These are phyloP conservation scores for Seriola aureovittata DNA, from an alignment of 2,113 vertebrate species.

Conservation along the genomic window DNA sequence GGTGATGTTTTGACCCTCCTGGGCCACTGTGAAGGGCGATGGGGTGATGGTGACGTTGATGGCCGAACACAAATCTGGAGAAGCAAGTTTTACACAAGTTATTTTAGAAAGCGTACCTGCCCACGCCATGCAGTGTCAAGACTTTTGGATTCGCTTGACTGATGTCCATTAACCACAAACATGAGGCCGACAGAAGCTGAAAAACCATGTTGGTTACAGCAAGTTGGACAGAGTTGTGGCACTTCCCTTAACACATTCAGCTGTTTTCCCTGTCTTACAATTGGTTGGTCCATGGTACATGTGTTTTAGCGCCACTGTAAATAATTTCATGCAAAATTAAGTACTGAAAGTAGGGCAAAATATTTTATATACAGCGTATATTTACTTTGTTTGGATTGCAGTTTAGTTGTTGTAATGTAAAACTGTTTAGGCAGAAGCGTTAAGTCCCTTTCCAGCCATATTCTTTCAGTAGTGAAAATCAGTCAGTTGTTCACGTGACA, in stretches of 20 bases:
- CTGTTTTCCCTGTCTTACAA: conserved; percentile 12
- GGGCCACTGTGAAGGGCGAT: conserved; percentile 87
- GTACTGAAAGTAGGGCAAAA: too few relatives aligned
- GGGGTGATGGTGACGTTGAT: conserved; percentile 94
- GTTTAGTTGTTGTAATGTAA: too few relatives aligned
- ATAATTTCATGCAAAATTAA: too few relatives aligned
- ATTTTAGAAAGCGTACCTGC: background rate
- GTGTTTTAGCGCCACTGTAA: background rate
- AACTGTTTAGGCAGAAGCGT: too few relatives aligned
- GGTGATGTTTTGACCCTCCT: conserved; percentile 91
- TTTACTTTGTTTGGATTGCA: too few relatives aligned
- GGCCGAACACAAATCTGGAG: conserved; percentile 87
- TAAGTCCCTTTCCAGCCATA: too few relatives aligned
- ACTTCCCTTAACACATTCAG: conserved; percentile 19
- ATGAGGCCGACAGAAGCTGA: background rate
- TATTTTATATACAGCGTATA: too few relatives aligned
- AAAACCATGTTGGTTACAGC: background rate
- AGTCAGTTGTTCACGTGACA: too few relatives aligned
- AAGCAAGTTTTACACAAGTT: background rate
- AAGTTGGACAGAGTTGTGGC: background rate
- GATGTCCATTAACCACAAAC: too few relatives aligned
- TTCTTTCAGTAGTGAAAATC: too few relatives aligned
- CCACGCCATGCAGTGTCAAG: background rate
- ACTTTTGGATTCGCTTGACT: background rate
- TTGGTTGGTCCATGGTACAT: background rate